Percentiles rank a stretch among this genome's conserved stretches.
Conservation (phyloP, 2,113 vertebrate genomes). For the Bufo bufo region DNA sequence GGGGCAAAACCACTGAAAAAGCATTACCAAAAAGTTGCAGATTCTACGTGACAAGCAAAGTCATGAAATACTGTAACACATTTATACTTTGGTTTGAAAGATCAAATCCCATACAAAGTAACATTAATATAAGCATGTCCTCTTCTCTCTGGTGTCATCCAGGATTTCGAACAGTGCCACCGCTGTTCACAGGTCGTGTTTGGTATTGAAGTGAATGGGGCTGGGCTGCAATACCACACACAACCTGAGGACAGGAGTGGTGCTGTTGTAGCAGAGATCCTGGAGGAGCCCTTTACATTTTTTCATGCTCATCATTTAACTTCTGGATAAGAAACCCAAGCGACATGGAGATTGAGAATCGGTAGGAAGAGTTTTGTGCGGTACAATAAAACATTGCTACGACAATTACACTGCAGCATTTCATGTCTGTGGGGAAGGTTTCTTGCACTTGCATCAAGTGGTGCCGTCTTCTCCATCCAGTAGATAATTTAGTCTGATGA, state of each 20-base stretch:
- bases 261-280: background rate
- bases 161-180: background rate
- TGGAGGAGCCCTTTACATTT: background rate
- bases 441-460: conserved; percentile 78
- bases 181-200: background rate
- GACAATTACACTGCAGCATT: conserved; percentile 63
- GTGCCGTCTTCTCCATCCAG: conserved; percentile 87
- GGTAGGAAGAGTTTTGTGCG: conserved; percentile 74
- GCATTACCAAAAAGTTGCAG: background rate
- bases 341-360: conserved; percentile 71
- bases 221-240: background rate
- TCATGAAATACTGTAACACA: background rate
- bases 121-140: background rate
- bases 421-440: conserved; percentile 56
- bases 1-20: background rate
- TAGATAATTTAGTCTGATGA: conserved; percentile 96
- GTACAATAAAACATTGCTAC: conserved; percentile 74
- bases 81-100: conserved; percentile 42
- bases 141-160: background rate
- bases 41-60: background rate
- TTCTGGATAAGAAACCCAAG: conserved; percentile 76
- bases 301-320: conserved; percentile 47
- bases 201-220: background rate
- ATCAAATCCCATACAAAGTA: background rate
- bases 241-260: background rate